Evolutionary conservation across 2,797 vertebrate species (phyloP).

Genomic region (Caiman crocodilus): DNA sequence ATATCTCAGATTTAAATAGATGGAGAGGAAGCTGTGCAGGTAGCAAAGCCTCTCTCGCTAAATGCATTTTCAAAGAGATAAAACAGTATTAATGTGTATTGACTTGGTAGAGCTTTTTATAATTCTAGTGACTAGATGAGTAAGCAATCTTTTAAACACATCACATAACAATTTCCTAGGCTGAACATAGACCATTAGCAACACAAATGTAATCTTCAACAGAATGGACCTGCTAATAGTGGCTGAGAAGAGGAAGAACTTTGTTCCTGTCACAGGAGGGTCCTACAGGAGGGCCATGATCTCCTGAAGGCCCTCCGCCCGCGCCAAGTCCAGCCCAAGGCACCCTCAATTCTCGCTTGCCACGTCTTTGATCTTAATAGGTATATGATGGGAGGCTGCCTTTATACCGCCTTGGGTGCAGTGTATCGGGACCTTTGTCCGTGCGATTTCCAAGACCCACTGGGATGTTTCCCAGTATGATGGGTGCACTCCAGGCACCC

Average conservation of each 20-base stretch:
- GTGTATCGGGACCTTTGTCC: too few species aligned
- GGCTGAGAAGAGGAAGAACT: accelerated
- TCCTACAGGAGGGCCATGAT: too few species aligned
- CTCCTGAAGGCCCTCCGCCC: too few species aligned
- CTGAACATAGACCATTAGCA: background rate
- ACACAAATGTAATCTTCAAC: background rate
- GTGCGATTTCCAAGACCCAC: too few species aligned
- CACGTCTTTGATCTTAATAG: too few species aligned
- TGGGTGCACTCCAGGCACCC: too few species aligned
- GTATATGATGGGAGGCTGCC: too few species aligned
- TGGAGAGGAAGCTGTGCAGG: background rate
- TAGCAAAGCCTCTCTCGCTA: background rate
- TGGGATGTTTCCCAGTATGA: too few species aligned
- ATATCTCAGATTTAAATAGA: background rate
- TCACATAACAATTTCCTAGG: background rate
- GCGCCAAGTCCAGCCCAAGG: too few species aligned
- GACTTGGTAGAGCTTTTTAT: background rate
- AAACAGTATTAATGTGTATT: background rate
- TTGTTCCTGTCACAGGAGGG: too few species aligned
- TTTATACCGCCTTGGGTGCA: too few species aligned
- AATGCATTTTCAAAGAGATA: conserved; percentile 31
- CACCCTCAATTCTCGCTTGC: too few species aligned
- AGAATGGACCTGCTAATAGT: background rate
- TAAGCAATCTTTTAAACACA: background rate
- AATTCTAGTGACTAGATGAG: background rate